Conservation (phyloP, 1,140 invertebrate genomes). For the Matsumurasca onukii region DNA sequence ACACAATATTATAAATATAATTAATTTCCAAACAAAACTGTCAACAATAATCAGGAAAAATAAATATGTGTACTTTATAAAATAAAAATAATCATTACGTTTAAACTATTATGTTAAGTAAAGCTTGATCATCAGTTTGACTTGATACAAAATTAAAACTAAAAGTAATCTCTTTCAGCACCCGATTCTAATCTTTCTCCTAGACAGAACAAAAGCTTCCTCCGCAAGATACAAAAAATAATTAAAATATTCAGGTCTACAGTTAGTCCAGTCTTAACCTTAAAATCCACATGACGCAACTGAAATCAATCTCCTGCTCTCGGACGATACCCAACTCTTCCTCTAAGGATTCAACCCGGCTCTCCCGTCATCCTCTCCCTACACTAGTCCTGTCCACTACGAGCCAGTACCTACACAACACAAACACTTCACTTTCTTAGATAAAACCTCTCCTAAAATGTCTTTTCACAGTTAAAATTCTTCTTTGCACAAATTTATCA, state of each 20-base stretch:
- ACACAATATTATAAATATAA: too few species aligned
- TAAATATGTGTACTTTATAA: slow-evolving; percentile 25
- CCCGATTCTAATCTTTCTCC: background rate
- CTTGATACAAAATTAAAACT: background rate
- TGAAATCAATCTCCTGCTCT: slow-evolving; percentile 17
- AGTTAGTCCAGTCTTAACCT: slow-evolving; percentile 5
- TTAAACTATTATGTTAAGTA: background rate
- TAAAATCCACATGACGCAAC: slow-evolving; percentile 18
- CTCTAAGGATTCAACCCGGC: slow-evolving; percentile 9
- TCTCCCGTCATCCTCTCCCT: background rate
- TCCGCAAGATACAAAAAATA: background rate
- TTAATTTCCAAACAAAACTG: too few species aligned
- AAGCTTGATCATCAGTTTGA: background rate
- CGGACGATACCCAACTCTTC: background rate
- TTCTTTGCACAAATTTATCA: slow-evolving; percentile 11
- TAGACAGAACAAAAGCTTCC: background rate
- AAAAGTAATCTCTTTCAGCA: slow-evolving; percentile 9
- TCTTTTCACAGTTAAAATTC: slow-evolving; percentile 7
- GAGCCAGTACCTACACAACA: too few species aligned
- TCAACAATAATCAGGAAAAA: too few species aligned
- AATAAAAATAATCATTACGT: background rate
- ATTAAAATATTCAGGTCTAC: background rate
- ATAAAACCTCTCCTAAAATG: too few species aligned
- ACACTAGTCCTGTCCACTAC: too few species aligned
- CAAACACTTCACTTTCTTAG: too few species aligned